Conservation (phyloP, 2,888 invertebrate species). For the Julus scanicus region DNA sequence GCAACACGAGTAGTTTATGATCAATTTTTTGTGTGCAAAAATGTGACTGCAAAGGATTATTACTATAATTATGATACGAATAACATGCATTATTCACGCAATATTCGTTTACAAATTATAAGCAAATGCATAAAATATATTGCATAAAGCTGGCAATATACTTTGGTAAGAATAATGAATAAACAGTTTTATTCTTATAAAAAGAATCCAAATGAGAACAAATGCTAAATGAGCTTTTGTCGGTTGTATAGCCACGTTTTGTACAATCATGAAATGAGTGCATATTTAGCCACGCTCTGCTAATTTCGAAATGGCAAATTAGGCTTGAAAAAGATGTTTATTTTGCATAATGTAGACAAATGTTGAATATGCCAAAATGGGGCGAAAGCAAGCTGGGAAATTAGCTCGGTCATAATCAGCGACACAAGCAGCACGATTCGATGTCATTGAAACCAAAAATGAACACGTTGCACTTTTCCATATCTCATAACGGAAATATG, state of each 20-base stretch:
- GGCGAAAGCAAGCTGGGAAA: neutral
- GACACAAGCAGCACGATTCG: constrained; percentile 34
- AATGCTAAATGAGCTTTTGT: neutral
- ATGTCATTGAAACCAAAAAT: constrained; percentile 37
- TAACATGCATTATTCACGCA: neutral
- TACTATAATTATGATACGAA: neutral
- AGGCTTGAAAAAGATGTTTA: constrained; percentile 37
- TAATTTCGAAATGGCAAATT: constrained; percentile 27
- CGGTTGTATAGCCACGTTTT: neutral
- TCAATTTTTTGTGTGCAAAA: too few species aligned
- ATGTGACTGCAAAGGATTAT: neutral
- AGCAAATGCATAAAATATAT: neutral
- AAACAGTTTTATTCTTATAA: neutral
- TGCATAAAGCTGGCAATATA: neutral
- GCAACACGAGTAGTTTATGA: too few species aligned
- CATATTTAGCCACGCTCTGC: constrained; percentile 29
- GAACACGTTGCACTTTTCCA: constrained; percentile 24
- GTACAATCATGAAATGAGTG: neutral
- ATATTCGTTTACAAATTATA: neutral
- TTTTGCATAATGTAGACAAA: constrained; percentile 41
- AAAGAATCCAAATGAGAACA: neutral
- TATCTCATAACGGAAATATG: constrained; percentile 37
- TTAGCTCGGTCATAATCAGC: constrained; percentile 17
- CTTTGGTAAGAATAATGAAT: neutral
- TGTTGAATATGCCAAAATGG: neutral